A percentile compares a stretch with the other conserved stretches of the same genome.
These are phyloP conservation scores for Littorina saxatilis DNA, from an alignment of 1,140 invertebrate species.

Conservation along the genomic window DNA sequence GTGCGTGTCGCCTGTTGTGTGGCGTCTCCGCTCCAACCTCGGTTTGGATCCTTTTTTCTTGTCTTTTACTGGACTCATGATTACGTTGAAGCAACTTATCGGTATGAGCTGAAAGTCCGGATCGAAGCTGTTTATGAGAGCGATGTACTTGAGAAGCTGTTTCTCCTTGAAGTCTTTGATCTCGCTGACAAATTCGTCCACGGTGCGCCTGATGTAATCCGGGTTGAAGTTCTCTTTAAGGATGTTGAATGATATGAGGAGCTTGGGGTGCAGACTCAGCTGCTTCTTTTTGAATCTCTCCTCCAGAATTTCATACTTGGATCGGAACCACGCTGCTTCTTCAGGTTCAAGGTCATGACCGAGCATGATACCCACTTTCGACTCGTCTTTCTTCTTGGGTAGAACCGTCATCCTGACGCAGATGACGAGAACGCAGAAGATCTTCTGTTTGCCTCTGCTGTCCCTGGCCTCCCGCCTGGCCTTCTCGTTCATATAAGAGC, in stretches of 20 bases:
- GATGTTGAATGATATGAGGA: slow-evolving; percentile 60
- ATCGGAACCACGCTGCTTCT: slow-evolving; percentile 52
- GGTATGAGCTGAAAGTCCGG: slow-evolving; percentile 48
- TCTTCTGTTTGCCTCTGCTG: slow-evolving; percentile 22
- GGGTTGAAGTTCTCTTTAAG: slow-evolving; percentile 57
- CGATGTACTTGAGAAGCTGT: slow-evolving; percentile 51
- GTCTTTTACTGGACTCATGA: slow-evolving; percentile 34
- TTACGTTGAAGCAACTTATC: slow-evolving; percentile 51
- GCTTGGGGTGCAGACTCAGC: slow-evolving; percentile 48
- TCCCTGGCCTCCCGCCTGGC: slow-evolving; percentile 40
- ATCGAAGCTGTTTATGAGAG: slow-evolving; percentile 58
- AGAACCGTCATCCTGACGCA: slow-evolving; percentile 39
- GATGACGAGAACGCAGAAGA: slow-evolving; percentile 50
- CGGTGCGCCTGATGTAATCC: slow-evolving; percentile 52
- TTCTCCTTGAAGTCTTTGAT: slow-evolving; percentile 45
- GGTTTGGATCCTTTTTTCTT: background rate
- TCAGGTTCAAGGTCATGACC: slow-evolving; percentile 45
- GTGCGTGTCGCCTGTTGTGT: background rate
- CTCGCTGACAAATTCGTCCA: slow-evolving; percentile 48
- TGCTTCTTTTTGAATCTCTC: slow-evolving; percentile 43
- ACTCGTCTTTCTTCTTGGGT: slow-evolving; percentile 28
- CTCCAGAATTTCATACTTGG: slow-evolving; percentile 45
- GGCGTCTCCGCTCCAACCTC: background rate
- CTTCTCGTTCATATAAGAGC: slow-evolving; percentile 43
- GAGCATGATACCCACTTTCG: slow-evolving; percentile 31